phyloP scores from a whole-genome alignment of 2,888 invertebrate genomes.

The Ditula angustiorana region DNA sequence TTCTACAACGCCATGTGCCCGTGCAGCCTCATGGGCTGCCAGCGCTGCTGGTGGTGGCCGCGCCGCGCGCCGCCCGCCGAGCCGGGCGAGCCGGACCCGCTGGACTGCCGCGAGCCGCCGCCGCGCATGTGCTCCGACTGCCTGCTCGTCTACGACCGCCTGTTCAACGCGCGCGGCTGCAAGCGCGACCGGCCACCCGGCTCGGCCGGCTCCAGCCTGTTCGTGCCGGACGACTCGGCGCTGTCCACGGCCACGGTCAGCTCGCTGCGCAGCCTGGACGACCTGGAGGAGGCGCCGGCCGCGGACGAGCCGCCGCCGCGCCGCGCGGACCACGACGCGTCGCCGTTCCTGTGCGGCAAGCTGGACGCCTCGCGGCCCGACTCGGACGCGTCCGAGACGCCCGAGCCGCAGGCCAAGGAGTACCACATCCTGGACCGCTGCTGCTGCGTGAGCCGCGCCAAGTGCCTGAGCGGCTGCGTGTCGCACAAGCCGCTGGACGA shows the following conservation, averaged over 20 bases:
- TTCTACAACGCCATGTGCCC: conserved; percentile 71
- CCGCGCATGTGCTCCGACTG: conserved; percentile 41
- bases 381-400: conserved; percentile 47
- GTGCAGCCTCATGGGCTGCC: conserved; percentile 76
- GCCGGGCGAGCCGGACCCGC: conserved; percentile 44
- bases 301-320: conserved; percentile 24
- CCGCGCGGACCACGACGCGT: conserved; percentile 41
- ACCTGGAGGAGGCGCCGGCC: conserved; percentile 68
- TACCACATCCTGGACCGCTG: conserved; percentile 69
- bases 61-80: conserved; percentile 49
- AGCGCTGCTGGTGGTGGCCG: conserved; percentile 77
- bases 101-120: conserved; percentile 45
- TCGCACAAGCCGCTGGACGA: conserved; percentile 60
- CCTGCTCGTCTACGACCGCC: conserved; percentile 64
- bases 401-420: conserved; percentile 48
- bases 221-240: conserved; percentile 86
- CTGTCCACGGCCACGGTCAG: conserved; percentile 78
- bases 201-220: conserved; percentile 82
- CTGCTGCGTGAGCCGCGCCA: conserved; percentile 68
- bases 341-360: conserved; percentile 64
- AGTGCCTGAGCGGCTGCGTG: conserved; percentile 61
- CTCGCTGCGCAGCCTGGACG: conserved; percentile 86
- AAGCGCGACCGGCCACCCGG: conserved; percentile 51
- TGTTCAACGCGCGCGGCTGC: conserved; percentile 52
- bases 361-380: conserved; percentile 49